These are phyloP conservation scores for Pteronotus mesoamericanus DNA, from an alignment of 2,797 vertebrate species.

Conservation along the genomic window DNA sequence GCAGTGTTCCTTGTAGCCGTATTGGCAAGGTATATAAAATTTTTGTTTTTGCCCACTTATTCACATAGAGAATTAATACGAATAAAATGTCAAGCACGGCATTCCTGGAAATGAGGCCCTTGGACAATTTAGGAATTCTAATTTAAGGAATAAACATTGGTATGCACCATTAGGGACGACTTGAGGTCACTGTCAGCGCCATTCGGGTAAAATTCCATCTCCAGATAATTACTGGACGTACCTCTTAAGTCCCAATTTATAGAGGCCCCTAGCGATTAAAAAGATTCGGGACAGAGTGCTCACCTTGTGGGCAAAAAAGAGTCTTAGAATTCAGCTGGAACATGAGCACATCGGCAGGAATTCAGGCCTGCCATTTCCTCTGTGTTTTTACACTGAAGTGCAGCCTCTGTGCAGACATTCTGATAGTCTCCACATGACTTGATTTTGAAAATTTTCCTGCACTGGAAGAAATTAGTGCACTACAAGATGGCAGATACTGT, in stretches of 20 bases:
- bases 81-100: conserved; percentile 66
- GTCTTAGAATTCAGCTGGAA: conserved; percentile 9
- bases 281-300: not conserved
- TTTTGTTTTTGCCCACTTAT: conserved; percentile 68
- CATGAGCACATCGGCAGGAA: not conserved
- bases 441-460: not conserved
- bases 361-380: not conserved
- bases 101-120: conserved; percentile 73
- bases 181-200: conserved; percentile 43
- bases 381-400: not conserved
- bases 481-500: conserved; percentile 1
- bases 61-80: conserved; percentile 66
- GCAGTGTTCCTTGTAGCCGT: conserved; percentile 62
- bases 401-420: not conserved
- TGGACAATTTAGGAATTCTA: conserved; percentile 71
- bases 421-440: not conserved
- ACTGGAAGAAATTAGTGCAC: not conserved
- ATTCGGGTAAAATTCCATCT: conserved; percentile 48
- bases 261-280: not conserved
- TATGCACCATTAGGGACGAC: conserved; percentile 58
- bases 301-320: not conserved
- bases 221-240: conserved; percentile 45
- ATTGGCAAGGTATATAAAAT: conserved; percentile 56
- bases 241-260: not conserved
- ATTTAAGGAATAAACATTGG: conserved; percentile 69